These are phyloP conservation scores for Aphidius ervi DNA, from an alignment of 1,140 invertebrate species.

Conservation along the genomic window DNA sequence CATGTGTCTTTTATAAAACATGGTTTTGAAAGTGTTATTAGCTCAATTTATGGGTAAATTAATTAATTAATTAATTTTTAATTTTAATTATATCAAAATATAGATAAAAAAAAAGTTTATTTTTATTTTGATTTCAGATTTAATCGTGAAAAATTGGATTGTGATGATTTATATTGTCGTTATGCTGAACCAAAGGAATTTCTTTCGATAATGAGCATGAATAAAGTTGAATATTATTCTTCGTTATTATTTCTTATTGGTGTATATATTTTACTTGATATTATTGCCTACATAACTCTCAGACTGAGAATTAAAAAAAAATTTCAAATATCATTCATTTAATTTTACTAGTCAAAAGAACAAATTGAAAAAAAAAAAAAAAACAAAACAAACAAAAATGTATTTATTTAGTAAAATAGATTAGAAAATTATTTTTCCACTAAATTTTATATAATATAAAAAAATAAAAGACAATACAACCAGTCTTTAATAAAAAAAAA, in stretches of 20 bases:
- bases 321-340: neutral
- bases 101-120: neutral
- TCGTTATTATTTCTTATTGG: slow-evolving; percentile 58
- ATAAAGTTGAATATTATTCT: slow-evolving; percentile 63
- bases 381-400: too few relatives aligned
- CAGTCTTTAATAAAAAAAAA: too few relatives aligned
- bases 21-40: slow-evolving; percentile 68
- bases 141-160: slow-evolving; percentile 63
- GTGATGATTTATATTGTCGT: slow-evolving; percentile 65
- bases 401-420: too few relatives aligned
- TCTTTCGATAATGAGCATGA: slow-evolving; percentile 70
- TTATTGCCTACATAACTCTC: slow-evolving; percentile 64
- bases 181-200: slow-evolving; percentile 66
- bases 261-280: slow-evolving; percentile 61
- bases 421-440: too few relatives aligned
- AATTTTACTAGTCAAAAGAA: too few relatives aligned
- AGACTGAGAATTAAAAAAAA: slow-evolving; percentile 60
- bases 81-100: slow-evolving; percentile 5
- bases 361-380: too few relatives aligned
- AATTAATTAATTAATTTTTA: neutral
- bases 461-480: too few relatives aligned
- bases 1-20: slow-evolving; percentile 80
- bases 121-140: slow-evolving; percentile 60
- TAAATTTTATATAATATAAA: too few relatives aligned
- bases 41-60: slow-evolving; percentile 62